phyloP scores from a whole-genome alignment of 2,888 invertebrate genomes.

The Drosophila mulleri region DNA sequence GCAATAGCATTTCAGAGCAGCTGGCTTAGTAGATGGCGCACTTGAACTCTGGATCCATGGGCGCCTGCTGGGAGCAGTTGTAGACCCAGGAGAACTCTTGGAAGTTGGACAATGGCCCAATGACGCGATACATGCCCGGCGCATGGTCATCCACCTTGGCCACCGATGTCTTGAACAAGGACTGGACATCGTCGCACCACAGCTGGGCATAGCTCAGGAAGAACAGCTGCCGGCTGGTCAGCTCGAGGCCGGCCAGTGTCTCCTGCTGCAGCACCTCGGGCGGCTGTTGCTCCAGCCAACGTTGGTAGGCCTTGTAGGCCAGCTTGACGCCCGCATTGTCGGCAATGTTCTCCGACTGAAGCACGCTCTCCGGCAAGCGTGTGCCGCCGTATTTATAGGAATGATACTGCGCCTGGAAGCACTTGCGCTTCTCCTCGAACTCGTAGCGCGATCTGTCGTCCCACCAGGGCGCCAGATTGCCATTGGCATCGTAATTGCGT shows the following conservation, averaged over 20 bases:
- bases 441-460: constrained; percentile 70
- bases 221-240: constrained; percentile 77
- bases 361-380: constrained; percentile 54
- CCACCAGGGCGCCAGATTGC: constrained; percentile 78
- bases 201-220: constrained; percentile 81
- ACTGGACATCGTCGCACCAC: constrained; percentile 80
- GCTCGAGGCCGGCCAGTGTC: constrained; percentile 62
- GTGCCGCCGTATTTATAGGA: constrained; percentile 65
- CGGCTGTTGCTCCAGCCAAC: constrained; percentile 69
- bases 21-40: constrained; percentile 76
- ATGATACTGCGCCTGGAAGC: constrained; percentile 82
- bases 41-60: constrained; percentile 82
- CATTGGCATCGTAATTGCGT: constrained; percentile 70
- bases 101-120: constrained; percentile 81
- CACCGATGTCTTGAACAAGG: constrained; percentile 54
- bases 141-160: constrained; percentile 57
- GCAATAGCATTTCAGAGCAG: background rate
- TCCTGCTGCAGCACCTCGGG: constrained; percentile 55
- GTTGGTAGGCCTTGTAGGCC: constrained; percentile 80
- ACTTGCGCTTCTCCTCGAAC: constrained; percentile 76
- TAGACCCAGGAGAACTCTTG: constrained; percentile 82
- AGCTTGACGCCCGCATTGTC: constrained; percentile 82
- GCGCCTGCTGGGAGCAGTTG: constrained; percentile 70
- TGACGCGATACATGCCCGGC: constrained; percentile 78
- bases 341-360: constrained; percentile 82